A percentile compares a stretch with the other conserved stretches of the same genome.
phyloP scores from a whole-genome alignment of 2,113 vertebrate genomes.

The Barnardius zonarius region DNA sequence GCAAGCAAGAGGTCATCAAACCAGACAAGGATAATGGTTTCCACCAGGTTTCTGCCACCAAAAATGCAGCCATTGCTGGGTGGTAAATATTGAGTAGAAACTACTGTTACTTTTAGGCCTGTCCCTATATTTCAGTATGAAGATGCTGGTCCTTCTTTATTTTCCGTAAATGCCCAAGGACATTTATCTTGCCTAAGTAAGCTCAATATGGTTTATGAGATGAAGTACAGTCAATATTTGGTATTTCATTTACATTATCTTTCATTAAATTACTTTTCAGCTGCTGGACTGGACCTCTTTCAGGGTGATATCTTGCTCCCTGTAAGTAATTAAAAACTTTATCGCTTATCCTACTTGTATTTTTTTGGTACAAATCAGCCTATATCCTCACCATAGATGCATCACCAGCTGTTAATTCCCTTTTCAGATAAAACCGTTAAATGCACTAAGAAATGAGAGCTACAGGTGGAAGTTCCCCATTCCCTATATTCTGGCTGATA shows the following conservation, averaged over 20 bases:
- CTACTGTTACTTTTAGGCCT: neutral
- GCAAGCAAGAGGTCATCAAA: neutral
- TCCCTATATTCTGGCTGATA: conserved; percentile 88
- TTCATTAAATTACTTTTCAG: conserved; percentile 58
- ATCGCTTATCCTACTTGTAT: neutral
- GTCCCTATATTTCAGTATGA: neutral
- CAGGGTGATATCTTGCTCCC: conserved; percentile 85
- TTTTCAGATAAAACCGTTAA: conserved; percentile 70
- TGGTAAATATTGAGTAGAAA: neutral
- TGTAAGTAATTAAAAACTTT: conserved; percentile 64
- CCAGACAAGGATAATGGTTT: neutral
- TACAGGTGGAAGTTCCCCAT: conserved; percentile 87
- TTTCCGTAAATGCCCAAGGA: neutral
- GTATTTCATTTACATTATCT: neutral
- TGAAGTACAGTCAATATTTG: neutral
- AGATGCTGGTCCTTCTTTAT: neutral
- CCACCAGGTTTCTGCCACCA: neutral
- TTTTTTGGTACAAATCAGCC: neutral
- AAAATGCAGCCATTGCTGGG: neutral
- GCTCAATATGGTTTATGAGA: neutral
- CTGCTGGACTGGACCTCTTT: conserved; percentile 79
- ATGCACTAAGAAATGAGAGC: conserved; percentile 74
- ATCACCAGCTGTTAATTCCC: neutral
- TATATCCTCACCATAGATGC: neutral
- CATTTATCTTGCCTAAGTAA: neutral